These are phyloP conservation scores for Mus spretus DNA, from an alignment of 2,797 vertebrate species.

Conservation along the genomic window DNA sequence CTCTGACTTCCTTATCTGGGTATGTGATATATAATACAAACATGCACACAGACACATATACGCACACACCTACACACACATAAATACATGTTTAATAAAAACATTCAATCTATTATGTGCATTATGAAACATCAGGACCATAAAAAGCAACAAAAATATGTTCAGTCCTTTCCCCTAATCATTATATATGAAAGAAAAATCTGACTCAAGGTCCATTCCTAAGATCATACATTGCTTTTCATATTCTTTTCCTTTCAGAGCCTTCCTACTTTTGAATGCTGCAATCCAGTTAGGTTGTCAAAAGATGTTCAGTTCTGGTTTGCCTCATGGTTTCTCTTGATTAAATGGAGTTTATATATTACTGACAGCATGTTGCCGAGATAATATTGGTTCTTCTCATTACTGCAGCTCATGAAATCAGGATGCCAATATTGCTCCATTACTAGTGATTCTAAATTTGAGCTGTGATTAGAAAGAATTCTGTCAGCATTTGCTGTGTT, in stretches of 20 bases:
- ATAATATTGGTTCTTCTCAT: background rate
- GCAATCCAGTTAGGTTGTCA: background rate
- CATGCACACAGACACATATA: background rate
- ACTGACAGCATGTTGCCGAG: slow-evolving; percentile 1
- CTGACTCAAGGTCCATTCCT: background rate
- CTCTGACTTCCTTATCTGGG: background rate
- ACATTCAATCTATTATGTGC: background rate
- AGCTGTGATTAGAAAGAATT: slow-evolving; percentile 15
- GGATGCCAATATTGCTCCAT: slow-evolving; percentile 5
- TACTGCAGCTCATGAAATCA: background rate
- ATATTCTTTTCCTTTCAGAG: background rate
- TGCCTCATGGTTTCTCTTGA: background rate
- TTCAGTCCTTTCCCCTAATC: background rate
- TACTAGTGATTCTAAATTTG: slow-evolving; percentile 32
- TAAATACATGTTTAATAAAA: background rate
- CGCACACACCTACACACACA: background rate
- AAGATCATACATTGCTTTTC: background rate
- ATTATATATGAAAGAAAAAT: background rate
- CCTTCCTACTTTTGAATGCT: slow-evolving; percentile 25
- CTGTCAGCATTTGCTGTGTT: background rate
- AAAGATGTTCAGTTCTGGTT: background rate
- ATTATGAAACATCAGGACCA: background rate
- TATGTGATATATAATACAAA: background rate
- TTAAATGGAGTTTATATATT: slow-evolving; percentile 39
- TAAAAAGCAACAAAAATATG: slow-evolving; percentile 27